A percentile compares a stretch with the other conserved stretches of the same genome.
These are phyloP conservation scores for Simalia tracyae DNA, from an alignment of 2,797 vertebrate genomes.

Conservation along the genomic window DNA sequence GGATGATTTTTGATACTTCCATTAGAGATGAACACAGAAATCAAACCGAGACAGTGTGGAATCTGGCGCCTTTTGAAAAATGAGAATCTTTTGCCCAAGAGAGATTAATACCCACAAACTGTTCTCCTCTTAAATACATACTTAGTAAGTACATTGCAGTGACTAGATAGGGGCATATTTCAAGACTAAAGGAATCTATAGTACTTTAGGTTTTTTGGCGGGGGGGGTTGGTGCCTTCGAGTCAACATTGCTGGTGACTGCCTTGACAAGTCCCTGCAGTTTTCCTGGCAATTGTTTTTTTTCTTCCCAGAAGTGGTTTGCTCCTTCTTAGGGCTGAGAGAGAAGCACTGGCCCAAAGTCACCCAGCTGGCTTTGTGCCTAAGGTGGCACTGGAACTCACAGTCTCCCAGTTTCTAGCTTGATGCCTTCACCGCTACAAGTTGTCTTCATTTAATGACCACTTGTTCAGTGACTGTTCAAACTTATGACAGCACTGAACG, in stretches of 20 bases:
- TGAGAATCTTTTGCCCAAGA: slow-evolving; percentile 54
- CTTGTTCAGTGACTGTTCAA: too few species aligned
- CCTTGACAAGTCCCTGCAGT: neutral
- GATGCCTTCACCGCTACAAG: too few species aligned
- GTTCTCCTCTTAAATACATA: slow-evolving; percentile 47
- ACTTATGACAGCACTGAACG: too few species aligned
- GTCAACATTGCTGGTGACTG: neutral
- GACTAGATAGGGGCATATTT: slow-evolving; percentile 14
- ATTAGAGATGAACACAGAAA: slow-evolving; percentile 64
- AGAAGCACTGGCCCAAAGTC: neutral
- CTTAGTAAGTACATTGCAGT: slow-evolving; percentile 24
- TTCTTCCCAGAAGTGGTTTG: neutral
- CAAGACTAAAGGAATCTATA: slow-evolving; percentile 1
- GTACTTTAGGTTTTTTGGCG: too few species aligned
- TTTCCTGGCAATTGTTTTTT: neutral
- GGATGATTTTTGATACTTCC: slow-evolving; percentile 64
- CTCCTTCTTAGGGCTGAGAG: neutral
- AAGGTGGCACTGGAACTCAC: rapidly evolving
- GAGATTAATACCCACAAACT: slow-evolving; percentile 39
- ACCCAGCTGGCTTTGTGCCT: neutral
- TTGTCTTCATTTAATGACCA: too few species aligned
- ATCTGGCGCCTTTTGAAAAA: slow-evolving; percentile 62
- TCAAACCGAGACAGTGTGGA: slow-evolving; percentile 51
- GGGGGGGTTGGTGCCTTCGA: neutral
- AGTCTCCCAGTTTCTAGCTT: neutral